Percentiles rank a stretch among this genome's conserved stretches.
These are phyloP conservation scores for Ornithoptera priamus DNA, from an alignment of 2,888 invertebrate species.

Conservation along the genomic window DNA sequence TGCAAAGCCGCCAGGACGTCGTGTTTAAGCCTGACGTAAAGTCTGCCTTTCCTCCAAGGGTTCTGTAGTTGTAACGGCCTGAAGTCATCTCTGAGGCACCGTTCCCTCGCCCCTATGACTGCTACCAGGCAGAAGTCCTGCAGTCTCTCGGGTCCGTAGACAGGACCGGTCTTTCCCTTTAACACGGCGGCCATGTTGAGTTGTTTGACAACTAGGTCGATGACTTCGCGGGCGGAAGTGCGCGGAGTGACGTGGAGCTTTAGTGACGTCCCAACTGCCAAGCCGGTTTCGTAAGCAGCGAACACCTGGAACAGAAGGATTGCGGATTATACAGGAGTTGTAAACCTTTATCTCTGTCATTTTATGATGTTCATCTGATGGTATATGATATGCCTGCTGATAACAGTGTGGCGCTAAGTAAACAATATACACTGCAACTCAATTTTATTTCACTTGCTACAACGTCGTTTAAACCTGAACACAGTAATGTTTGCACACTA, in stretches of 20 bases:
- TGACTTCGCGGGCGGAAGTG: constrained; percentile 96
- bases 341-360: too few relatives aligned
- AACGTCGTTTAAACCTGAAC: too few relatives aligned
- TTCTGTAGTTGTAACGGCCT: constrained; percentile 95
- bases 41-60: constrained; percentile 96
- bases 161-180: constrained; percentile 91
- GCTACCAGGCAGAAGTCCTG: constrained; percentile 96
- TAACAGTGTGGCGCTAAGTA: too few relatives aligned
- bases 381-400: too few relatives aligned
- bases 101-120: constrained; percentile 95
- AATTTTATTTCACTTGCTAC: too few relatives aligned
- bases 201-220: constrained; percentile 96
- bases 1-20: constrained; percentile 93
- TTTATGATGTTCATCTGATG: too few relatives aligned
- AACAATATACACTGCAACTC: too few relatives aligned
- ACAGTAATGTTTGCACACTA: too few relatives aligned
- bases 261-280: constrained; percentile 95
- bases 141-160: constrained; percentile 90
- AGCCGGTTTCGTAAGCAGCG: constrained; percentile 97
- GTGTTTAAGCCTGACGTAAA: constrained; percentile 95
- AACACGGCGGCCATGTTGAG: constrained; percentile 95
- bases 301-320: constrained; percentile 86
- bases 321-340: neutral
- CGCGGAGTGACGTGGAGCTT: constrained; percentile 95
- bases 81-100: constrained; percentile 96